Conservation (phyloP, 2,888 invertebrate species). For the Oscheius sp. region DNA sequence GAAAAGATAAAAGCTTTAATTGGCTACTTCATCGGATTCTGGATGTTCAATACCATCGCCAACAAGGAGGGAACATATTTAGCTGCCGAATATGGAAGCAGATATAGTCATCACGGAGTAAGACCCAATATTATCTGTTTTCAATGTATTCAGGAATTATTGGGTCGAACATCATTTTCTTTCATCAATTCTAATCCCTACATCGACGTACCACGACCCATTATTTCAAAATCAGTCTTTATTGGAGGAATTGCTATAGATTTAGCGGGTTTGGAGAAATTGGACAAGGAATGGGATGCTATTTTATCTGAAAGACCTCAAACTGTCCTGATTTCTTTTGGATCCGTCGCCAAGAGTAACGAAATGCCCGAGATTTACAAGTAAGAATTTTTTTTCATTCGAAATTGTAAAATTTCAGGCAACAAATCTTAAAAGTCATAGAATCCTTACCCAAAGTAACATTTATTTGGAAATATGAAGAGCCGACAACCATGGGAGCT, state of each 20-base stretch:
- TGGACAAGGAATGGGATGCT: constrained; percentile 22
- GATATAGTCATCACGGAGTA: constrained; percentile 9
- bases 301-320: constrained; percentile 19
- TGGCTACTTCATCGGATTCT: background rate
- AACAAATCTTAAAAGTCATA: constrained; percentile 42
- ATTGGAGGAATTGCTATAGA: constrained; percentile 49
- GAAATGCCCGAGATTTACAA: constrained; percentile 35
- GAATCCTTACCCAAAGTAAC: constrained; percentile 41
- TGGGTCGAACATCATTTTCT: constrained; percentile 33
- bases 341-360: constrained; percentile 32
- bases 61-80: background rate
- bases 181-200: constrained; percentile 51
- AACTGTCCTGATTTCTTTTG: constrained; percentile 33
- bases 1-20: constrained; percentile 3
- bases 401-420: constrained; percentile 33
- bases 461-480: constrained; percentile 57
- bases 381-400: background rate
- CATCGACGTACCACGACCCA: constrained; percentile 43
- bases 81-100: background rate
- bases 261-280: constrained; percentile 7
- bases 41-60: background rate
- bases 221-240: constrained; percentile 41
- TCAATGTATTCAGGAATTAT: constrained; percentile 34
- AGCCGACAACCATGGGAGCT: constrained; percentile 33
- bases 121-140: too few species aligned